Conservation (phyloP, 2,113 vertebrate genomes). For the Pristiophorus japonicus region DNA sequence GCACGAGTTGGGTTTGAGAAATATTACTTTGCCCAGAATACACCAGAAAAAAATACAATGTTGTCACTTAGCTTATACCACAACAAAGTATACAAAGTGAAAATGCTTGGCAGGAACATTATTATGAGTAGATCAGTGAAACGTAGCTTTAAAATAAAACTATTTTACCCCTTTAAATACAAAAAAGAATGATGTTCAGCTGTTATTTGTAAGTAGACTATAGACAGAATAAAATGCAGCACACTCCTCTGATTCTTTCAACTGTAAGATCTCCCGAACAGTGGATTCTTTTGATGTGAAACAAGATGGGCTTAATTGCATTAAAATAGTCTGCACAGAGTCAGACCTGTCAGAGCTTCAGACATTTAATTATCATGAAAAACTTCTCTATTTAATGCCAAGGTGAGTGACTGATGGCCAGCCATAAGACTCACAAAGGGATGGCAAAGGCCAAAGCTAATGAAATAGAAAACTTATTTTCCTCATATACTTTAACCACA, state of each 20-base stretch:
- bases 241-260: background rate
- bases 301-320: background rate
- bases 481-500: background rate
- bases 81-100: too few species aligned
- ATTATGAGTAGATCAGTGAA: too few species aligned
- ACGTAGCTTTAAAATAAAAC: too few species aligned
- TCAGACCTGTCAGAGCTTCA: background rate
- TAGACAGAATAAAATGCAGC: background rate
- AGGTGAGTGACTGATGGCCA: background rate
- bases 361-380: constrained; percentile 6
- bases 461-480: background rate
- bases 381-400: background rate
- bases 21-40: too few species aligned
- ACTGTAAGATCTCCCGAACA: background rate
- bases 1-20: too few species aligned
- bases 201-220: background rate
- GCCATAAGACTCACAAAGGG: background rate
- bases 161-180: background rate
- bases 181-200: too few species aligned
- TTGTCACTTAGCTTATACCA: too few species aligned
- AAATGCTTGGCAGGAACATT: too few species aligned
- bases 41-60: too few species aligned
- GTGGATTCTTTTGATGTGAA: background rate
- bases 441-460: background rate
- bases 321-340: background rate